Percentiles rank a stretch among this genome's conserved stretches.
phyloP scores from a whole-genome alignment of 2,113 vertebrate genomes.

The Erythrolamprus reginae region DNA sequence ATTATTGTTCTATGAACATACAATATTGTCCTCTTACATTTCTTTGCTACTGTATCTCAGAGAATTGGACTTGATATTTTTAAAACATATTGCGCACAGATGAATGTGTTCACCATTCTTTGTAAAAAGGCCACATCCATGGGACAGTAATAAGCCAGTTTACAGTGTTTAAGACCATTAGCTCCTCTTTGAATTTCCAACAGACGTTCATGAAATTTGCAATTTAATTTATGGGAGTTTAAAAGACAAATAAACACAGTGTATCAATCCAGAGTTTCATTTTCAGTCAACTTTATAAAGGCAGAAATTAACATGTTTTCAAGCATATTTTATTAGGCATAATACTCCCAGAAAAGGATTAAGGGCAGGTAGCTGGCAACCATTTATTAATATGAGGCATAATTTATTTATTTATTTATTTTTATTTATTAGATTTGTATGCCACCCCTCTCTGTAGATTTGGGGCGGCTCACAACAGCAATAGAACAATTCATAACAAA shows the following conservation, averaged over 20 bases:
- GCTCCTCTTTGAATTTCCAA: background rate
- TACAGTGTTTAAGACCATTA: background rate
- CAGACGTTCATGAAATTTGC: background rate
- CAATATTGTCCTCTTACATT: too few relatives aligned
- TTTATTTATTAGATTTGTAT: too few relatives aligned
- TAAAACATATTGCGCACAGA: background rate
- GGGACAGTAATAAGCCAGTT: background rate
- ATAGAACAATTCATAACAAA: too few relatives aligned
- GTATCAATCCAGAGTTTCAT: background rate
- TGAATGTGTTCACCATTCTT: background rate
- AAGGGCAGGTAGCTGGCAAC: background rate
- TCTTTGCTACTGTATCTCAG: background rate
- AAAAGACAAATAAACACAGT: background rate
- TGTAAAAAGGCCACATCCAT: background rate
- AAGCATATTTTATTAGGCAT: background rate
- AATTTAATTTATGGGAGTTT: background rate
- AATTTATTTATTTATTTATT: too few relatives aligned
- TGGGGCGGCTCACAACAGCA: too few relatives aligned
- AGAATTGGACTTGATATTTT: background rate
- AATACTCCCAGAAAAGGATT: background rate
- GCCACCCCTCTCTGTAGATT: too few relatives aligned
- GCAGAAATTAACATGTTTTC: background rate
- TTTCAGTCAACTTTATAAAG: constrained; percentile 4
- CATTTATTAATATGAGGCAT: too few relatives aligned
- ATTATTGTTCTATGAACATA: too few relatives aligned